Evolutionary conservation across 2,113 vertebrate genomes (phyloP), one percentile per base, ranked within the genome.

Genomic region (Motacilla alba): DNA sequence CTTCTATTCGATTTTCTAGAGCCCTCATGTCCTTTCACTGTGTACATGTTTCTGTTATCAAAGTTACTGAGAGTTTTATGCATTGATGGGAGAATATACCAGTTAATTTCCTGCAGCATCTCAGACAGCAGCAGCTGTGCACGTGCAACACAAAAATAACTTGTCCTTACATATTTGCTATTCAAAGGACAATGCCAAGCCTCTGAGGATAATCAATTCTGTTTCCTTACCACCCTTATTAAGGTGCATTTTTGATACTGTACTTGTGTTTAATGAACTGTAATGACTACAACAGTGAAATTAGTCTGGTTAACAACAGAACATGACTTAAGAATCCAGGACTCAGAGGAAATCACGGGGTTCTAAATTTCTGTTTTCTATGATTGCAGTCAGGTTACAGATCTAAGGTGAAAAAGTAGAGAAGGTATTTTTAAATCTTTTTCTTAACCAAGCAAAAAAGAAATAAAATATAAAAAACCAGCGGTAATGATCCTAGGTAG

Each of bases 151-250:
- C 66, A 59, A 88, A 90, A 94, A 90, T 94, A 93, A 78, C 92
- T 93, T 87, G 55, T 58, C 67, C 84, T 89, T 87, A 35, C 27
- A 18, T 74, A n/a, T 44, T 83, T 93, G 75, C 37, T 90, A 35
- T 93, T 83, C 59, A 49, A 72, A 78, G 88, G 76, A 94, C 83
- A 90, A 30, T 64, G 56, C 83, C 53, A 77, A 43, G 26, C 21
- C 33, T 94, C 64, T 72, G 47, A 87, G 58, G 85, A 95, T 33
- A 88, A 85, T 88, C 55, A 86, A 43, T 90, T 93, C 89, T 92
- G 26, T 43, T 94, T 88, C 76, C 73, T 80, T 91, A 35, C n/a
- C 93, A 59, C 49, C 28, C 91, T 81, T 93, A 90, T 93, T 94
- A 81, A 93, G 58, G 74, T 81, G 64, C 2, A 12, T 52, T 83